Evolutionary conservation across 1,140 invertebrate species (phyloP).

Genomic region (Drosophila tsacasi): DNA sequence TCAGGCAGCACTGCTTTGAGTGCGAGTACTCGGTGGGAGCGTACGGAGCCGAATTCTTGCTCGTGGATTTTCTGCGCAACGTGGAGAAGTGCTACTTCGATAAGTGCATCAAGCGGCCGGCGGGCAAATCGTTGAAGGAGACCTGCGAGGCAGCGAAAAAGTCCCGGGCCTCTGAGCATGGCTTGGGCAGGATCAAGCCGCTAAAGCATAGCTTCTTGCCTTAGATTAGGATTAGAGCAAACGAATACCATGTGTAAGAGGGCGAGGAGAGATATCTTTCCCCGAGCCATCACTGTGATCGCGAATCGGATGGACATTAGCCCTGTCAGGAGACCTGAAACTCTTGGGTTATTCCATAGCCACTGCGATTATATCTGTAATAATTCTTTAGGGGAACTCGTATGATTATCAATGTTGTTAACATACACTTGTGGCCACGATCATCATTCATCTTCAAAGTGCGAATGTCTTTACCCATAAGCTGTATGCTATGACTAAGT

Average conservation of each 20-base stretch:
- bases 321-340: neutral
- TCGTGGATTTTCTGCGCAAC: slow-evolving; percentile 88
- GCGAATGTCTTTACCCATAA: too few species aligned
- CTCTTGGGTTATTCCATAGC: neutral
- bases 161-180: slow-evolving; percentile 85
- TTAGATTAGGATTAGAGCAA: slow-evolving; percentile 36
- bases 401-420: neutral
- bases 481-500: too few species aligned
- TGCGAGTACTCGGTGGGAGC: slow-evolving; percentile 89
- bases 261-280: neutral
- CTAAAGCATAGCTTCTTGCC: slow-evolving; percentile 78
- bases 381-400: neutral
- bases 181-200: slow-evolving; percentile 85
- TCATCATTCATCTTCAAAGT: neutral
- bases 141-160: slow-evolving; percentile 87
- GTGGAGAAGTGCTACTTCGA: slow-evolving; percentile 86
- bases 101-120: slow-evolving; percentile 85
- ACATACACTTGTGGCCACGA: neutral
- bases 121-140: slow-evolving; percentile 85
- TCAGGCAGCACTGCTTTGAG: slow-evolving; percentile 85
- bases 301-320: neutral
- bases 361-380: neutral
- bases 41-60: slow-evolving; percentile 89
- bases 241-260: slow-evolving; percentile 49
- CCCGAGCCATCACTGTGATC: neutral